Conservation (phyloP, 2,888 invertebrate genomes). For the Hipparchia sbordonii region DNA sequence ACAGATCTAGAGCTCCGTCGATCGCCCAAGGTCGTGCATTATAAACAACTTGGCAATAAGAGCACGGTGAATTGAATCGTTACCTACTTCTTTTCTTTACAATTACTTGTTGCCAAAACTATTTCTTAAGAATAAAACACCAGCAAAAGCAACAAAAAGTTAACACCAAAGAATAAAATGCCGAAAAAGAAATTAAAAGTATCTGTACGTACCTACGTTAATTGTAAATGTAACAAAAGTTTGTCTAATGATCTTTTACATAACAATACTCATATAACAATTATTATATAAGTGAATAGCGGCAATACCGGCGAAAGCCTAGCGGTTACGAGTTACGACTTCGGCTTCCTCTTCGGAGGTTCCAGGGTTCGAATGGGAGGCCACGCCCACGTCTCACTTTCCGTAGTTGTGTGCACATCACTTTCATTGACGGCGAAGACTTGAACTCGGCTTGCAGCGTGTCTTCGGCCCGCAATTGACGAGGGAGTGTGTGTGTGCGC, state of each 20-base stretch:
- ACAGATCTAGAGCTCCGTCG: conserved; percentile 11
- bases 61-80: background rate
- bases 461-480: too few relatives aligned
- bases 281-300: background rate
- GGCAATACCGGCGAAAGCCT: too few relatives aligned
- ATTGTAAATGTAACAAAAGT: background rate
- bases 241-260: background rate
- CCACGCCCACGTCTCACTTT: too few relatives aligned
- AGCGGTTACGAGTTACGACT: too few relatives aligned
- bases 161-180: background rate
- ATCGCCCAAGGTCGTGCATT: conserved; percentile 7
- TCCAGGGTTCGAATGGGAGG: too few relatives aligned
- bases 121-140: background rate
- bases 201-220: background rate
- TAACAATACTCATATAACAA: background rate
- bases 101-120: background rate
- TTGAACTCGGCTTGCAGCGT: too few relatives aligned
- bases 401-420: too few relatives aligned
- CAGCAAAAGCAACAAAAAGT: background rate
- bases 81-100: background rate
- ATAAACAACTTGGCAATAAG: conserved; percentile 2
- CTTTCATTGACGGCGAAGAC: too few relatives aligned
- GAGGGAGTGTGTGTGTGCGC: too few relatives aligned
- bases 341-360: too few relatives aligned
- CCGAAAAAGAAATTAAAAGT: background rate